Evolutionary conservation across 2,113 vertebrate genomes (phyloP), one percentile per base, ranked within the genome.

Genomic region (Xiphophorus maculatus): DNA sequence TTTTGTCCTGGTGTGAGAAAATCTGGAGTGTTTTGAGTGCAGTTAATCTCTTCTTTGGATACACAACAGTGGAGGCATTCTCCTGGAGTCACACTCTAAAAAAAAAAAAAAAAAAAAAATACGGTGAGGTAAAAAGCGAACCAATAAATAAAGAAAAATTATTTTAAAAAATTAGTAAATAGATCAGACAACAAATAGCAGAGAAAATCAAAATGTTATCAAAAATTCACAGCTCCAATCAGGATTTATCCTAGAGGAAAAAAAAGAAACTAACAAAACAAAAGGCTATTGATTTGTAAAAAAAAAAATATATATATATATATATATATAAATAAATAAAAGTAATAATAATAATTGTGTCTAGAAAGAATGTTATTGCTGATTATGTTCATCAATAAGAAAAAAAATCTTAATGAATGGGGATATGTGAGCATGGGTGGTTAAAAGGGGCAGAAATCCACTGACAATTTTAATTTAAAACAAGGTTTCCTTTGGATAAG

Each of bases 41-140:
- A 75, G 80, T 64, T 90, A 91, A 93, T 90, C 91, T 92, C 84
- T 40, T 63, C 70, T 90, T 90, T 92, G 90, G 86, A 91, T 91
- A 93, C 90, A 93, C 80, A 90, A 92, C 92, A 93, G 51, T 69
- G 76, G 67, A 77, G 87, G 73, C 63, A 80, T 88, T 85, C 74
- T 79, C 78, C 64, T 28, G 33, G 48, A 71, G 67, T 73, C 77
- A 74, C 54, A 66, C 37, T 37, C 68, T 42, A 32, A 66, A 42
- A 66, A 83, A 86, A 80, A 40, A 14, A 29, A 48, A 67, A 84
- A 82, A 28, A 11, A 37, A 37, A 48, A 17, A 32, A 54, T 67
- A 80, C 74, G 72, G 74, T 87, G 85, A 87, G 81, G 84, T 85
- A 81, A 80, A 83, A 81, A 68, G 7, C 1, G 2, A 25, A 22